These are phyloP conservation scores for Typhlichthys subterraneus DNA, from an alignment of 2,797 vertebrate genomes.

Conservation along the genomic window DNA sequence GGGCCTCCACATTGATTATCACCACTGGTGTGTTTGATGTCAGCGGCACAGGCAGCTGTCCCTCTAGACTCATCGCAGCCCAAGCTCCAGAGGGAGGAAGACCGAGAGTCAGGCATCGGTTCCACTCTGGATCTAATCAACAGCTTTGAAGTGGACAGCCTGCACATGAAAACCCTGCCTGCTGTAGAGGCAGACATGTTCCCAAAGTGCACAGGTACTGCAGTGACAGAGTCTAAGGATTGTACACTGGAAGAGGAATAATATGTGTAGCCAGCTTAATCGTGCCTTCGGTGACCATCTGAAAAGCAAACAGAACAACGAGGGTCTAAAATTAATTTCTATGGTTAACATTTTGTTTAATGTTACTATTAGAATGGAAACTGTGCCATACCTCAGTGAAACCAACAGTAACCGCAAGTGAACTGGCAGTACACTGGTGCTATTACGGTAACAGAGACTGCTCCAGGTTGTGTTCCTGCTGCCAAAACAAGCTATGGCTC, in stretches of 20 bases:
- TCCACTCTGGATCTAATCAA: constrained; percentile 75
- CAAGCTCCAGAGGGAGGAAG: constrained; percentile 67
- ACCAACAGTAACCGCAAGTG: no score
- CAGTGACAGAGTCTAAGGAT: constrained; percentile 9
- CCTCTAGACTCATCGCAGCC: constrained; percentile 64
- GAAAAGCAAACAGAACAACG: no score
- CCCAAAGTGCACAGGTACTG: constrained; percentile 75
- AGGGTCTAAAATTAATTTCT: no score
- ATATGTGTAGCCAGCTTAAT: no score
- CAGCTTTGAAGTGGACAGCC: constrained; percentile 67
- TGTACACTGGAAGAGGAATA: no score
- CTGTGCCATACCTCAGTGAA: no score
- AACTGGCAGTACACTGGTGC: no score
- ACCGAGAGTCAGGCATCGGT: constrained; percentile 73
- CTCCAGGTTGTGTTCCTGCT: neutral
- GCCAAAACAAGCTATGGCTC: no score
- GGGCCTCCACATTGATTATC: constrained; percentile 1
- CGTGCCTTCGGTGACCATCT: no score
- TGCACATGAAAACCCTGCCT: constrained; percentile 44
- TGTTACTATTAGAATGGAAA: no score
- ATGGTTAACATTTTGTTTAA: no score
- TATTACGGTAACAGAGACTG: neutral
- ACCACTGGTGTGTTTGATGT: constrained; percentile 4
- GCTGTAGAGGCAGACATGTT: constrained; percentile 51
- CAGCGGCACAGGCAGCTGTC: constrained; percentile 61